phyloP scores from a whole-genome alignment of 2,888 invertebrate species.

The Euplexia lucipara region DNA sequence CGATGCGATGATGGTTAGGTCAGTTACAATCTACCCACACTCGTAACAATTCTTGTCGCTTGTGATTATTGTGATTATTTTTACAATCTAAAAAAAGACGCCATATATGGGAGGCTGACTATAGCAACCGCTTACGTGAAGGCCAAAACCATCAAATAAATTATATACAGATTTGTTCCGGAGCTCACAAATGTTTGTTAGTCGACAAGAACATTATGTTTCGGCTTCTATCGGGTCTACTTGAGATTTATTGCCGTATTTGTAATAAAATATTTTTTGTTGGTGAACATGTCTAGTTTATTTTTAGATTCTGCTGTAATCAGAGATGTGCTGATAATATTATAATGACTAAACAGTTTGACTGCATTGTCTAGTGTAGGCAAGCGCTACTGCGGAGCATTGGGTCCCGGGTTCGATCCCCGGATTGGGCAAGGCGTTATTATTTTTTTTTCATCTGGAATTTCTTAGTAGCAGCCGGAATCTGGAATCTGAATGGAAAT shows the following conservation, averaged over 20 bases:
- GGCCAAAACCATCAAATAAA: slow-evolving; percentile 43
- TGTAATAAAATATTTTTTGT: slow-evolving; percentile 6
- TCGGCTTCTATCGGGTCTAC: slow-evolving; percentile 7
- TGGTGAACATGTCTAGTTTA: no score
- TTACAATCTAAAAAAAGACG: not conserved
- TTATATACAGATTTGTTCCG: slow-evolving; percentile 19
- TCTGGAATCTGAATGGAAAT: no score
- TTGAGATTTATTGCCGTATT: slow-evolving; percentile 19
- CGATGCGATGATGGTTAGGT: not conserved
- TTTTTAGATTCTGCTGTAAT: not conserved
- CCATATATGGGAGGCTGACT: not conserved
- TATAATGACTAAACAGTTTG: no score
- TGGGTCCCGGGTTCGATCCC: no score
- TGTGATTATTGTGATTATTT: no score
- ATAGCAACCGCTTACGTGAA: slow-evolving; percentile 7
- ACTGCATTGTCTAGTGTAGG: no score
- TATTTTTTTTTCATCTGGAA: no score
- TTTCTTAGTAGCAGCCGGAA: no score
- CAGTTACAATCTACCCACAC: not conserved
- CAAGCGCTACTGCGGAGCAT: no score
- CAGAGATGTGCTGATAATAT: not conserved
- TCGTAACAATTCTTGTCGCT: not conserved
- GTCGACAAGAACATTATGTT: slow-evolving; percentile 1
- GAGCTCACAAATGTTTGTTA: not conserved
- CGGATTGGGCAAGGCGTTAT: no score